Percentiles rank a stretch among this genome's conserved stretches.
phyloP scores from a whole-genome alignment of 2,888 invertebrate species.

The Metellina segmentata region DNA sequence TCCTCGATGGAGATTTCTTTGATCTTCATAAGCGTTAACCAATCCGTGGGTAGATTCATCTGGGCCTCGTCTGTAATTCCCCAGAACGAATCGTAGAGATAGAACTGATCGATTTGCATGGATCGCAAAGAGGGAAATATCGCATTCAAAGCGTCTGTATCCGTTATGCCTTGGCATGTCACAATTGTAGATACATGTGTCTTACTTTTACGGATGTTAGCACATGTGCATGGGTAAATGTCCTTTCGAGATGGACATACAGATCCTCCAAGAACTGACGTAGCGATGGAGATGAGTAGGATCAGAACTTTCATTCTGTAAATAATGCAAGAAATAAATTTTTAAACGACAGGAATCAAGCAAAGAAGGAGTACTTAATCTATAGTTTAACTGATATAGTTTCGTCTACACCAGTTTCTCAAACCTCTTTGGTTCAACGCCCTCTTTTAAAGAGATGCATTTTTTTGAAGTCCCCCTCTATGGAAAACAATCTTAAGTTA shows the following conservation, averaged over 20 bases:
- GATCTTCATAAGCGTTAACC: slow-evolving; percentile 38
- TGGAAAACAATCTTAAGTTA: too few species aligned
- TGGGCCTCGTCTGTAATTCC: background rate
- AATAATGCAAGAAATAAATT: background rate
- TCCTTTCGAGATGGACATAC: slow-evolving; percentile 35
- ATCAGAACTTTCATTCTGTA: background rate
- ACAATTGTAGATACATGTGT: slow-evolving; percentile 30
- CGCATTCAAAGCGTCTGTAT: slow-evolving; percentile 18
- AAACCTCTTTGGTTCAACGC: too few species aligned
- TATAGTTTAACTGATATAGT: too few species aligned
- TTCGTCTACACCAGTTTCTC: too few species aligned
- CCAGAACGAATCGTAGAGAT: slow-evolving; percentile 64
- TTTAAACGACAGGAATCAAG: too few species aligned
- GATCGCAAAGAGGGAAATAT: slow-evolving; percentile 18
- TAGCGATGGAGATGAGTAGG: background rate
- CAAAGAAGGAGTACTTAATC: too few species aligned
- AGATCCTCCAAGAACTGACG: slow-evolving; percentile 10
- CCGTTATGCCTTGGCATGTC: slow-evolving; percentile 25
- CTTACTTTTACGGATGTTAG: background rate
- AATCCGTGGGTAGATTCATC: slow-evolving; percentile 23
- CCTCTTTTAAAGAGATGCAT: too few species aligned
- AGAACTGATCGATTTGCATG: slow-evolving; percentile 56
- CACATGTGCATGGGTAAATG: slow-evolving; percentile 66
- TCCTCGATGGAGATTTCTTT: slow-evolving; percentile 57
- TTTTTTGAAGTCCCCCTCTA: too few species aligned